These are phyloP conservation scores for Cepphus grylle DNA, from an alignment of 2,113 vertebrate species.

Conservation along the genomic window DNA sequence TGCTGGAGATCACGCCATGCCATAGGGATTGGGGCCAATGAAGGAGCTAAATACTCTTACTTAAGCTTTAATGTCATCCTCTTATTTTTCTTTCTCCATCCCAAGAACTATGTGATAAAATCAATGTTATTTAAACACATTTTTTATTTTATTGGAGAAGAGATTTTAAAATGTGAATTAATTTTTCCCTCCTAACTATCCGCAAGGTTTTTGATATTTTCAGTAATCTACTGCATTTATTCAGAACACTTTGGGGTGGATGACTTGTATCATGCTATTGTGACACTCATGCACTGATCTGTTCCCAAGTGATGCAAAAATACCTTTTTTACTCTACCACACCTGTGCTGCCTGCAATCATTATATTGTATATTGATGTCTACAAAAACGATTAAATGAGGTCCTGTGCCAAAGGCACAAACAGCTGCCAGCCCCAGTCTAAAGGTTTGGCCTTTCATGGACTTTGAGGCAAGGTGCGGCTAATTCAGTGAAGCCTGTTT, in stretches of 20 bases:
- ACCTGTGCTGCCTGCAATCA: not conserved
- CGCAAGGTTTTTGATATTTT: not conserved
- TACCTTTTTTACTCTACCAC: not conserved
- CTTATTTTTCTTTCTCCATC: not conserved
- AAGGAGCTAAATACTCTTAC: not conserved
- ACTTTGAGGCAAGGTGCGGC: not conserved
- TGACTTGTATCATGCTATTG: not conserved
- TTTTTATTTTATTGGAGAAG: not conserved
- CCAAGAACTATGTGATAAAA: not conserved
- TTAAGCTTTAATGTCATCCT: not conserved
- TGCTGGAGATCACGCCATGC: not conserved
- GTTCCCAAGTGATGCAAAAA: not conserved
- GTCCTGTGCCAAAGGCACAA: not conserved
- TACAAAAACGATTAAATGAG: not conserved
- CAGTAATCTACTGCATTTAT: not conserved
- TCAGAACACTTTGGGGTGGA: not conserved
- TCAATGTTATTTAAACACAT: not conserved
- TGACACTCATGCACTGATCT: not conserved
- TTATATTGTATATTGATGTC: not conserved
- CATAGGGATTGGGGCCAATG: not conserved
- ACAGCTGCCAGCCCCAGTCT: not conserved
- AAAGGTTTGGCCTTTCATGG: not conserved
- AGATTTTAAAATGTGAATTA: not conserved
- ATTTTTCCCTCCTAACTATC: accelerated
- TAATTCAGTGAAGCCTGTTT: not conserved